Evolutionary conservation across 2,888 invertebrate genomes (phyloP).

Genomic region (Agonopterix subpropinquella): DNA sequence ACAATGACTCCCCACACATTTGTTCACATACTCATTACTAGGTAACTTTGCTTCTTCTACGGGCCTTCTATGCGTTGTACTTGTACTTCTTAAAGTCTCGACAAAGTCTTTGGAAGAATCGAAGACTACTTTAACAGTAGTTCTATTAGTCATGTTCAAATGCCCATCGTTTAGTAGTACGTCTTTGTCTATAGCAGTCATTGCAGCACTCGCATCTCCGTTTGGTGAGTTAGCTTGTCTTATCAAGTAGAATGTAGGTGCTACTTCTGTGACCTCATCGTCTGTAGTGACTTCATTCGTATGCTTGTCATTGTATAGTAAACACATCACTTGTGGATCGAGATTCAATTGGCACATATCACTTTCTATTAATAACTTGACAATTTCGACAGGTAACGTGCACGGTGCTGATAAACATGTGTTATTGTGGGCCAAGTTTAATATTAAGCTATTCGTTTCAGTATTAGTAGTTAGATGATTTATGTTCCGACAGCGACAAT

Average conservation of each 20-base stretch:
- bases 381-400: constrained; percentile 53
- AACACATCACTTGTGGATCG: constrained; percentile 60
- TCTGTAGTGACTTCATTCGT: constrained; percentile 43
- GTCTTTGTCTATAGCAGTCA: constrained; percentile 60
- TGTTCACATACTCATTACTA: constrained; percentile 43
- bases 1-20: constrained; percentile 50
- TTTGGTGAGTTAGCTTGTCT: constrained; percentile 50
- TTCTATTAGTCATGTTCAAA: constrained; percentile 59
- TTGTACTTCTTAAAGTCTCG: constrained; percentile 56
- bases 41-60: constrained; percentile 31
- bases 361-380: constrained; percentile 53
- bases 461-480: constrained; percentile 48
- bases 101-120: constrained; percentile 64
- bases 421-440: constrained; percentile 57
- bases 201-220: constrained; percentile 49
- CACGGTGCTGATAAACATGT: constrained; percentile 65
- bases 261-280: constrained; percentile 57
- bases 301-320: constrained; percentile 58
- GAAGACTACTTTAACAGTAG: constrained; percentile 60
- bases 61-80: constrained; percentile 33
- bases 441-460: constrained; percentile 54
- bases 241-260: constrained; percentile 64
- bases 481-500: constrained; percentile 68
- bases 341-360: constrained; percentile 61
- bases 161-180: constrained; percentile 48